phyloP scores from a whole-genome alignment of 2,113 vertebrate species.

The Carassius gibelio region DNA sequence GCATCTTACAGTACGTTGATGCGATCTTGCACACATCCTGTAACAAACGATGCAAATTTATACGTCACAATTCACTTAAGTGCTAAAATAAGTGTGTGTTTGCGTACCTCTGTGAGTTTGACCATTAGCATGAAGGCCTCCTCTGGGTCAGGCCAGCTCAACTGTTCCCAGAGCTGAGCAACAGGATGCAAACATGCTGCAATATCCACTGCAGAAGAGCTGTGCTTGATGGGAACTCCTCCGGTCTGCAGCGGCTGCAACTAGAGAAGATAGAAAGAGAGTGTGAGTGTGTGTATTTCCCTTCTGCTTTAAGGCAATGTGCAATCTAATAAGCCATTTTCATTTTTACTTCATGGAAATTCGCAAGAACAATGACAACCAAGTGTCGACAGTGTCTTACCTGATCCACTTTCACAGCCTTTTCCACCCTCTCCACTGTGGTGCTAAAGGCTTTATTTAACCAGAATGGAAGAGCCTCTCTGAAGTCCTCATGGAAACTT shows the following conservation, averaged over 20 bases:
- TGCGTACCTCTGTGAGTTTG: constrained; percentile 90
- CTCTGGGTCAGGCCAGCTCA: constrained; percentile 92
- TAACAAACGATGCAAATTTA: constrained; percentile 28
- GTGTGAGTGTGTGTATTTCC: neutral
- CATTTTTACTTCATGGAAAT: no score
- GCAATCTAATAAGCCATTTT: no score
- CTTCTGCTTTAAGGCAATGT: neutral
- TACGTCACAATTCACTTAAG: neutral
- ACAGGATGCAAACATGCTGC: constrained; percentile 92
- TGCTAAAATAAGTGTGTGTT: neutral
- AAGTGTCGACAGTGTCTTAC: constrained; percentile 64
- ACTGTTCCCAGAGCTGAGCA: constrained; percentile 86
- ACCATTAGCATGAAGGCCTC: constrained; percentile 98
- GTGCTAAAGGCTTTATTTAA: constrained; percentile 87
- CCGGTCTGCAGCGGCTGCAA: constrained; percentile 83
- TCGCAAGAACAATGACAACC: neutral
- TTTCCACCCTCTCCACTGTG: constrained; percentile 85
- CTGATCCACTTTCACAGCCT: constrained; percentile 90
- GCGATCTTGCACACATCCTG: constrained; percentile 94
- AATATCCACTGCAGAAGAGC: constrained; percentile 91
- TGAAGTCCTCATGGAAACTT: constrained; percentile 86
- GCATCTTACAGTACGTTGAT: constrained; percentile 85
- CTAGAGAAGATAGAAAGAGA: constrained; percentile 64
- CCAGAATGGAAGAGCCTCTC: constrained; percentile 90
- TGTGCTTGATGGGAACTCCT: constrained; percentile 83